Evolutionary conservation across 2,888 invertebrate genomes (phyloP), one percentile per base, ranked within the genome.

Genomic region (Arctia plantaginis): DNA sequence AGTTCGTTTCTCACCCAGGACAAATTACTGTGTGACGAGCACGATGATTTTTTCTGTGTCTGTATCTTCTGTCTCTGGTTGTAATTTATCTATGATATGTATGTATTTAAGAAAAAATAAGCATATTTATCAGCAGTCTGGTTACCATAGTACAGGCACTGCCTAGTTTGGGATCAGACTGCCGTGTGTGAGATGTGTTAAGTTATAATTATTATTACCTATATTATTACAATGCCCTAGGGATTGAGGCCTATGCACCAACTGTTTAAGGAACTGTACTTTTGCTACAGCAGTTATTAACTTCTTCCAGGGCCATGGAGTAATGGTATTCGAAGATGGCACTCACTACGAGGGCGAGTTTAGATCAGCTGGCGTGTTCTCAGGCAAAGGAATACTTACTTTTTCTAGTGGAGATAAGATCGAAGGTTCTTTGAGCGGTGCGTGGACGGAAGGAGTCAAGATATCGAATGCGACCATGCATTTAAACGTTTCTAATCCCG

Each of bases 281-380:
- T 51, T 59, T 27, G 27, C 15, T 59, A 27, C n/a, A 55, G 55
- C 7, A n/a, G 18, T 30, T 66, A 27, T 44, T 66, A n/a, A 15
- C 18, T 47, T 67, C 4, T 83, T 82, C 3, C 83, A 98, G 98
- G 98, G 98, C n/a, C 97, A 97, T 85, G 98, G 98, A 6, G 96
- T 99, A 15, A 98, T 98, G 96, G 97, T 99, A 33, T 97, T 98
- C 80, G 98, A 98, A 90, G 98, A 99, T 88, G 98, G 98, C 44
- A 98, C 98, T 6, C 98, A 98, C 90, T 99, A 98, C 86, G 98
- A 99, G 89, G 99, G 99, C 0, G 98, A 99, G 89, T 97, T 99
- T 85, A 96, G 97, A 79, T 97, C 97, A 0, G 97, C 98, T 3
- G 97, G 97, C 4, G 97, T 98, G 47, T 97, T 98, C 80, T 97